Conservation (phyloP, 1,140 invertebrate species). For the Dendrolimus kikuchii region DNA sequence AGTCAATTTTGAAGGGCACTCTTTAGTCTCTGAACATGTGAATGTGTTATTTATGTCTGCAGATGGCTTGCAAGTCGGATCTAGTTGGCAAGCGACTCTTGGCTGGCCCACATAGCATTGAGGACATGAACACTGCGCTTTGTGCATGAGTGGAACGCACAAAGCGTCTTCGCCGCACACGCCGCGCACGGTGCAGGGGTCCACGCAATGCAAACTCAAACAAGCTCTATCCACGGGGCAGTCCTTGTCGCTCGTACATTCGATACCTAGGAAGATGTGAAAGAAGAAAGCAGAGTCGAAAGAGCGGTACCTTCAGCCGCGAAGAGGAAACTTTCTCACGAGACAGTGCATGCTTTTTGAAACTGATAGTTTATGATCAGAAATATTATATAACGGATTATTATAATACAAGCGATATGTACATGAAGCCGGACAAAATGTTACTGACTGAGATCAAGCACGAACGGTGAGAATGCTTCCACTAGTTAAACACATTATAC, state of each 20-base stretch:
- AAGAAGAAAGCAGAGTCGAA: constrained; percentile 81
- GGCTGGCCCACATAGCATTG: constrained; percentile 89
- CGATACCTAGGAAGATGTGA: constrained; percentile 84
- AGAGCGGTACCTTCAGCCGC: constrained; percentile 77
- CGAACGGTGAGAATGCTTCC: constrained; percentile 72
- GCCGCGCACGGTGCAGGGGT: constrained; percentile 89
- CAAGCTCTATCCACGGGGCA: constrained; percentile 93
- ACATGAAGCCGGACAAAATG: constrained; percentile 71
- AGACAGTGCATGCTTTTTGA: constrained; percentile 82
- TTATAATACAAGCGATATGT: constrained; percentile 72
- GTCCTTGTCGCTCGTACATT: constrained; percentile 92
- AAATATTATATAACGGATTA: constrained; percentile 69
- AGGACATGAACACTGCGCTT: constrained; percentile 88
- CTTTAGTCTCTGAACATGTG: constrained; percentile 77
- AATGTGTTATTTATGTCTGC: constrained; percentile 52
- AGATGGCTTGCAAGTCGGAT: constrained; percentile 79
- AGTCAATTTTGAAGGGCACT: constrained; percentile 84
- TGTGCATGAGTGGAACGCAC: constrained; percentile 87
- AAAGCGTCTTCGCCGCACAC: constrained; percentile 92
- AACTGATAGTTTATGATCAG: constrained; percentile 70
- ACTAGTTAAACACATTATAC: constrained; percentile 40
- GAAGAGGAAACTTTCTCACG: constrained; percentile 84
- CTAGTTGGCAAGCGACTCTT: constrained; percentile 81
- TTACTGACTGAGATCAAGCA: constrained; percentile 65
- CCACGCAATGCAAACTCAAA: constrained; percentile 87